Evolutionary conservation across 2,888 invertebrate genomes (phyloP), one percentile per base, ranked within the genome.

Genomic region (Epinotia nisella): DNA sequence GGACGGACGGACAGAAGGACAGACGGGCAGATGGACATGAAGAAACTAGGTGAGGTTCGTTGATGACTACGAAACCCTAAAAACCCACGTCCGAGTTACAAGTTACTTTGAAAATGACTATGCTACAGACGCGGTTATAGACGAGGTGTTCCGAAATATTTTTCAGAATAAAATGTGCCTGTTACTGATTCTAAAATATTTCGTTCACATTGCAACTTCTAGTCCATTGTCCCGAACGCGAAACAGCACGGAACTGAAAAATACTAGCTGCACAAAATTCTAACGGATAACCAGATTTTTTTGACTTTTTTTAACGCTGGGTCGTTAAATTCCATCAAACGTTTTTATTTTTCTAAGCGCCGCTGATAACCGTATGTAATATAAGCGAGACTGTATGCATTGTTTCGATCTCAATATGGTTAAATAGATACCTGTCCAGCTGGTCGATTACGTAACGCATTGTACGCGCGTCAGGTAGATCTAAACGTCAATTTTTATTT

Each of bases 261-360:
- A 66, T 66, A 66, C 56, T 65, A 29, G 19, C 65, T 66, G 66
- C n/a, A 29, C 67, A 13, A 45, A 58, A 56, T 59, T 58, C 15
- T 67, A 67, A 67, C 58, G 29, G 58, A 7, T 45, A 21, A 5
- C 56, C 45, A 58, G 67, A 19, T 67, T 67, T 67, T n/a, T 29
- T 15, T 7, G 2, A 11, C 17, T 13, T 67, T 59, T 67, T 67
- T 67, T 17, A 29, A n/a, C n/a, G n/a, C n/a, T n/a, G n/a, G n/a
- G n/a, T n/a, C 58, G 29, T 56, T n/a, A 56, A n/a, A 41, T 56
- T 66, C 13, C 21, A 56, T 39, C 41, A 55, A 41, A 21, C 55
- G 55, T 65, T 35, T 53, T 19, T 24, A 41, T 41, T 66, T 53
- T 55, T 21, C 29, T 39, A 66, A 56, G 35, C 66, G 66, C 21